Percentiles rank a stretch among this genome's conserved stretches.
phyloP scores from a whole-genome alignment of 1,140 invertebrate genomes.

The Saxidomus purpurata region DNA sequence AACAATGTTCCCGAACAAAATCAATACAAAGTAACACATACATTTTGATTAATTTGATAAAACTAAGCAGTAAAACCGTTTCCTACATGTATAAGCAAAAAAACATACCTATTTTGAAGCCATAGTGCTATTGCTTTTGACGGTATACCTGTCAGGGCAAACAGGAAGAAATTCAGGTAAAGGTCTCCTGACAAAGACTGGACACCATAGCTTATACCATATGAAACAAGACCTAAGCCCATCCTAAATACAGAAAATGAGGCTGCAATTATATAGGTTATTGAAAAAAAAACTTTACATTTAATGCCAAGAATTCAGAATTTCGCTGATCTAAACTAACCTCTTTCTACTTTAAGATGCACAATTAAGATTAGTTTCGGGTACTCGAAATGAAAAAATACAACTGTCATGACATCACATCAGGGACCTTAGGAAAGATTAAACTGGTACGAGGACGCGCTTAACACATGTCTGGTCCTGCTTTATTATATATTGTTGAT shows the following conservation, averaged over 20 bases:
- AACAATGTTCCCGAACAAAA: background rate
- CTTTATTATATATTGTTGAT: no score
- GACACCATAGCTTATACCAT: slow-evolving; percentile 6
- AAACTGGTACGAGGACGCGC: no score
- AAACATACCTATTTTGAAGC: slow-evolving; percentile 10
- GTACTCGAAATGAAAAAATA: no score
- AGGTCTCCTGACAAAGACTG: background rate
- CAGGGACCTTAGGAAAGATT: no score
- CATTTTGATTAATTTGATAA: no score
- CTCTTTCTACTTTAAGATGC: background rate
- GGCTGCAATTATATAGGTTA: background rate
- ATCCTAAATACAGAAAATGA: background rate
- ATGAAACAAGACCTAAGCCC: background rate
- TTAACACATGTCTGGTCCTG: no score
- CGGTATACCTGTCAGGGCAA: background rate
- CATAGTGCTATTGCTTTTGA: background rate
- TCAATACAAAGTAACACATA: no score
- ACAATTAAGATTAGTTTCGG: background rate
- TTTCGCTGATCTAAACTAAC: no score
- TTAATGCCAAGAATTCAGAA: background rate
- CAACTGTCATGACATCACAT: no score
- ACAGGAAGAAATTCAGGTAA: background rate
- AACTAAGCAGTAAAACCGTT: no score
- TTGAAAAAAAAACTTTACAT: background rate
- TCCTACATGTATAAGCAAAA: no score